phyloP scores from a whole-genome alignment of 2,888 invertebrate genomes.

The Caenorhabditis auriculariae region DNA sequence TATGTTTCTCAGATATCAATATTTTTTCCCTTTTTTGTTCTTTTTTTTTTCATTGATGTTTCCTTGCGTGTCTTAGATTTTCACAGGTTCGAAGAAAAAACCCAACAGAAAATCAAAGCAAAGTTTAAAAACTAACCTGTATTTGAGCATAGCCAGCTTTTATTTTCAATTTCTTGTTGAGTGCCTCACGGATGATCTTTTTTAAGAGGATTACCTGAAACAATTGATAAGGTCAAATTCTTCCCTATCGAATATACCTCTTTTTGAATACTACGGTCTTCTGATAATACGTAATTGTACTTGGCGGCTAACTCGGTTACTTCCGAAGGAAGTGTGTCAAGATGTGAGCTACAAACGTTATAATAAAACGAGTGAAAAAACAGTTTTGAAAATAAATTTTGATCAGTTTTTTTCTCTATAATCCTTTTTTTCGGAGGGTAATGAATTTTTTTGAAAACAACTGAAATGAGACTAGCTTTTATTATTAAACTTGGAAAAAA shows the following conservation, averaged over 20 bases:
- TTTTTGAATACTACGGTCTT: slow-evolving; percentile 33
- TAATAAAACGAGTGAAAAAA: too few relatives aligned
- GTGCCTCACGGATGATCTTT: slow-evolving; percentile 32
- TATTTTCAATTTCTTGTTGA: slow-evolving; percentile 48
- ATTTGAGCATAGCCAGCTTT: slow-evolving; percentile 49
- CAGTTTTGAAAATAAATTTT: too few relatives aligned
- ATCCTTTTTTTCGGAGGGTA: too few relatives aligned
- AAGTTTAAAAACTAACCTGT: slow-evolving; percentile 16
- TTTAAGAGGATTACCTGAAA: slow-evolving; percentile 38
- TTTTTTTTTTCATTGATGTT: too few relatives aligned
- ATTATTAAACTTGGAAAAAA: too few relatives aligned
- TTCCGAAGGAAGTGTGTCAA: slow-evolving; percentile 48
- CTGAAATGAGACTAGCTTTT: too few relatives aligned
- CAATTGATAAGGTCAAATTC: not conserved
- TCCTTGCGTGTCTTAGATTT: too few relatives aligned
- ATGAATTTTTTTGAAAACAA: too few relatives aligned
- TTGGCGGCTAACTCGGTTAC: slow-evolving; percentile 48
- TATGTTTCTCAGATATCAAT: too few relatives aligned
- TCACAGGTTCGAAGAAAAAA: not conserved
- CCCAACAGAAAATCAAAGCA: not conserved
- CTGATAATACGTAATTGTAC: slow-evolving; percentile 44
- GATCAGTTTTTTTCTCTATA: too few relatives aligned
- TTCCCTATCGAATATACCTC: slow-evolving; percentile 11
- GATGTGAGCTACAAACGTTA: slow-evolving; percentile 28
- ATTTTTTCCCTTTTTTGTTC: too few relatives aligned